These are phyloP conservation scores for Micromussa lordhowensis DNA, from an alignment of 92 coral and sea anemone species.

Conservation along the genomic window DNA sequence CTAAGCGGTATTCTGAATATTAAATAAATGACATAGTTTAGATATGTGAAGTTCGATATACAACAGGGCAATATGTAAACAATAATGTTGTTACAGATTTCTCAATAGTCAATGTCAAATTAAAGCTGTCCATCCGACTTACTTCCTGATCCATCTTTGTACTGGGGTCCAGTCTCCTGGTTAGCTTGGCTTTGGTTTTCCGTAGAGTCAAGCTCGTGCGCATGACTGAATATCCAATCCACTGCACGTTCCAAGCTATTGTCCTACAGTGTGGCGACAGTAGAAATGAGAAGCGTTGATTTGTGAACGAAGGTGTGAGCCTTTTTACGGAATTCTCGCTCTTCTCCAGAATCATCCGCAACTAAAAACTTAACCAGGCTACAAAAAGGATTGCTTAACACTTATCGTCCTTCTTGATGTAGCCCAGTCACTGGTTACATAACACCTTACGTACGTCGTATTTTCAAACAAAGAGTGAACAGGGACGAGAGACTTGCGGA, in stretches of 20 bases:
- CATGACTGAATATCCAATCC: slow-evolving; percentile 99
- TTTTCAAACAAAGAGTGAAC: too few species aligned
- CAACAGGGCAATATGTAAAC: too few species aligned
- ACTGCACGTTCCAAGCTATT: slow-evolving; percentile 95
- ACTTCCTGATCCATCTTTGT: slow-evolving; percentile 91
- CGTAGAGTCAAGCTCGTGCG: slow-evolving; percentile 87
- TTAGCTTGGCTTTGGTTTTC: slow-evolving; percentile 68
- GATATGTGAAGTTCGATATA: neutral
- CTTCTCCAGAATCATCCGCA: too few species aligned
- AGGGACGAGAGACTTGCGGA: too few species aligned
- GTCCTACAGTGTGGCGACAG: slow-evolving; percentile 47
- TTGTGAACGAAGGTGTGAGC: neutral
- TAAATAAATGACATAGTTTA: neutral
- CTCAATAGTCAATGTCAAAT: neutral
- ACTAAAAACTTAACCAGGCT: too few species aligned
- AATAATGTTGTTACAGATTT: neutral
- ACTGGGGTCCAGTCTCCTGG: slow-evolving; percentile 87
- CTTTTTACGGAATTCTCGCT: neutral
- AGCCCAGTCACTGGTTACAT: too few species aligned
- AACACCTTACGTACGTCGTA: too few species aligned
- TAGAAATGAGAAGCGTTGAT: neutral
- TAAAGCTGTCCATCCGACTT: slow-evolving; percentile 14
- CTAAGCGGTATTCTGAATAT: slow-evolving; percentile 79
- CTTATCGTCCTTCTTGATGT: too few species aligned
- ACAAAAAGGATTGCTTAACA: too few species aligned